These are phyloP conservation scores for Calameuta idolon DNA, from an alignment of 2,888 invertebrate species.

Conservation along the genomic window DNA sequence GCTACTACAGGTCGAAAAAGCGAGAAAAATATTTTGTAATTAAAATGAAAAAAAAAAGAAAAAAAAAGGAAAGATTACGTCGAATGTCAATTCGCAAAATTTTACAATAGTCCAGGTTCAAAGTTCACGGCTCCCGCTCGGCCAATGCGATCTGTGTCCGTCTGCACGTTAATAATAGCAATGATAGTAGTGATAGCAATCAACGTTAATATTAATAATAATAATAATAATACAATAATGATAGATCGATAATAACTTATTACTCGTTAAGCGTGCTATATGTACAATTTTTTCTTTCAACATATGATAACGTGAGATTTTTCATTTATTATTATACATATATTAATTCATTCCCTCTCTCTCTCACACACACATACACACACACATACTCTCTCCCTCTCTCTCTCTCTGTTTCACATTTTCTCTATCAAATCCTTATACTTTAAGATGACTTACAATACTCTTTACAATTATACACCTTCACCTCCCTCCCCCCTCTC, in stretches of 20 bases:
- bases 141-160: neutral
- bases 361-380: neutral
- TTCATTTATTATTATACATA: neutral
- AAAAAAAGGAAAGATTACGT: neutral
- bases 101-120: neutral
- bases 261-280: slow-evolving; percentile 9
- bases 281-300: slow-evolving; percentile 16
- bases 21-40: neutral
- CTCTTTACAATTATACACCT: too few relatives aligned
- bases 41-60: too few relatives aligned
- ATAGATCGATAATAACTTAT: slow-evolving; percentile 26
- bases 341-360: slow-evolving; percentile 9
- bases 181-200: neutral
- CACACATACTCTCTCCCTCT: too few relatives aligned
- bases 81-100: neutral
- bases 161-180: neutral
- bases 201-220: neutral
- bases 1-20: neutral
- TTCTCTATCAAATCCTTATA: too few relatives aligned
- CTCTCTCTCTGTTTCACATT: too few relatives aligned
- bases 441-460: too few relatives aligned
- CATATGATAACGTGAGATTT: slow-evolving; percentile 27
- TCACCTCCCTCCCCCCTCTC: too few relatives aligned
- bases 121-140: neutral
- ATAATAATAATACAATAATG: neutral